Percentiles rank a stretch among this genome's conserved stretches.
phyloP scores from a whole-genome alignment of 2,888 invertebrate species.

The Epinotia brunnichana region DNA sequence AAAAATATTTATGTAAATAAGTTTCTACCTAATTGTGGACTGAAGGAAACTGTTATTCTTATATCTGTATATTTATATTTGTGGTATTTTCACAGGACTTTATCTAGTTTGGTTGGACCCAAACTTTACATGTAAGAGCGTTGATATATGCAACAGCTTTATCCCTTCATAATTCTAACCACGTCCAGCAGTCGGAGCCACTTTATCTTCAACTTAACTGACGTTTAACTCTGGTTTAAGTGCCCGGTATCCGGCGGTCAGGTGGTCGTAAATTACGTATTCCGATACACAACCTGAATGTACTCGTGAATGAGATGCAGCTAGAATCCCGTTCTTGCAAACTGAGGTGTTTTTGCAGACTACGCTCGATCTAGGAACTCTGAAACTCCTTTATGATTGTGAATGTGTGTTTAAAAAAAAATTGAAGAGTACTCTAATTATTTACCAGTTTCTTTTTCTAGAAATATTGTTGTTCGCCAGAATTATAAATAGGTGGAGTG shows the following conservation, averaged over 20 bases:
- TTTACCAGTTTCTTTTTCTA: too few relatives aligned
- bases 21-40: too few relatives aligned
- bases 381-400: too few relatives aligned
- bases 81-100: too few relatives aligned
- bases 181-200: conserved; percentile 32
- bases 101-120: neutral
- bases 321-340: conserved; percentile 9
- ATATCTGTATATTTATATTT: too few relatives aligned
- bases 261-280: conserved; percentile 41
- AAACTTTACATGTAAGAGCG: neutral
- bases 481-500: too few relatives aligned
- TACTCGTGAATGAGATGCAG: conserved; percentile 23
- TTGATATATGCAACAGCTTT: neutral
- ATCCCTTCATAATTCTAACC: conserved; percentile 23
- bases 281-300: conserved; percentile 22
- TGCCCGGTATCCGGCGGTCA: conserved; percentile 29
- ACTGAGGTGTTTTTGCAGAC: neutral
- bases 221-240: conserved; percentile 41
- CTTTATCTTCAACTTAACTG: conserved; percentile 35
- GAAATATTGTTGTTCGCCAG: too few relatives aligned
- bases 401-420: too few relatives aligned
- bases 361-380: neutral
- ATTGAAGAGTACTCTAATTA: too few relatives aligned
- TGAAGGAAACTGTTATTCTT: too few relatives aligned
- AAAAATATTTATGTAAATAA: too few relatives aligned